Conservation (phyloP, 2,797 vertebrate genomes). For the Phoebastria nigripes region DNA sequence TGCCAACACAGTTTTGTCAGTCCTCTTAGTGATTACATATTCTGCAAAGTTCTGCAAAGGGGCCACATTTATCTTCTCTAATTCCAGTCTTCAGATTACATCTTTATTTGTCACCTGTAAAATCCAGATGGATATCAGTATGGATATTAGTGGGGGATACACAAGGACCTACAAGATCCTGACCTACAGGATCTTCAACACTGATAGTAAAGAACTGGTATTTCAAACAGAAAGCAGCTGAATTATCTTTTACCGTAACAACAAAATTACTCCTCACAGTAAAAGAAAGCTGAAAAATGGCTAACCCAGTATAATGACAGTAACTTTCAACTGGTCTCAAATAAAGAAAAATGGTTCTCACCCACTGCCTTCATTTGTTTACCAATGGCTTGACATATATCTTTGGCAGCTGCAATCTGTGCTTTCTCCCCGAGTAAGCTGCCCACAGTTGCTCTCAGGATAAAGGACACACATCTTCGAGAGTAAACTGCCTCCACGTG, state of each 20-base stretch:
- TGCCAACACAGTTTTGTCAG: background rate
- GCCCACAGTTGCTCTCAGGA: constrained; percentile 93
- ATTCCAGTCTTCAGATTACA: background rate
- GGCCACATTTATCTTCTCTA: background rate
- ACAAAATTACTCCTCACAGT: background rate
- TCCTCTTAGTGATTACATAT: background rate
- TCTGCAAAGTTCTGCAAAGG: background rate
- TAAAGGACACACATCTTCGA: constrained; percentile 96
- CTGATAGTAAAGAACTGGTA: background rate
- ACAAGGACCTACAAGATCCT: background rate
- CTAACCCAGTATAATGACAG: background rate
- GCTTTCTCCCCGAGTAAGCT: constrained; percentile 96
- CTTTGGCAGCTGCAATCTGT: constrained; percentile 97
- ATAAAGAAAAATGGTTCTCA: constrained; percentile 68
- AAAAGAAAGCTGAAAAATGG: background rate
- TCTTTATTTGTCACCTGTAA: background rate
- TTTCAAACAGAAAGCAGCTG: background rate
- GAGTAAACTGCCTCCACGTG: constrained; percentile 98
- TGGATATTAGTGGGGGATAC: background rate
- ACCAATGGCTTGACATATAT: constrained; percentile 96
- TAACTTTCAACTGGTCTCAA: background rate
- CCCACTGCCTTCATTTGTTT: constrained; percentile 99
- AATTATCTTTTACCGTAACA: background rate
- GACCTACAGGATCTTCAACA: background rate
- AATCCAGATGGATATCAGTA: background rate